These are phyloP conservation scores for Coleophora deauratella DNA, from an alignment of 2,888 invertebrate species.

Conservation along the genomic window DNA sequence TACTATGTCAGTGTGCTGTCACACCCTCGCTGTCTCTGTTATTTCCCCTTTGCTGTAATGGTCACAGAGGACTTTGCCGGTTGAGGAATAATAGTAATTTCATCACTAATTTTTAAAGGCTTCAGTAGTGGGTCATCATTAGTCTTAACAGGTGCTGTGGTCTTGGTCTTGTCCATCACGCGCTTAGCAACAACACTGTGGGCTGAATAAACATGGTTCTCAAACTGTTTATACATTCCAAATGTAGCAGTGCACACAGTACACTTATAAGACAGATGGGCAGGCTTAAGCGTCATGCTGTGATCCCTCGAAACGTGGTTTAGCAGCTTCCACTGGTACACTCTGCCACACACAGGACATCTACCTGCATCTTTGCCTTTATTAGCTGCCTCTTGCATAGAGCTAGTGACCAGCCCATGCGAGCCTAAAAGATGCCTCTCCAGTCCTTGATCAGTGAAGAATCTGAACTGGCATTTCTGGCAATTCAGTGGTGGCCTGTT, in stretches of 20 bases:
- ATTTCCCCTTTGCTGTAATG: slow-evolving; percentile 66
- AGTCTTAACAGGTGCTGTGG: slow-evolving; percentile 36
- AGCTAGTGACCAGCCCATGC: slow-evolving; percentile 95
- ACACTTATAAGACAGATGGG: slow-evolving; percentile 95
- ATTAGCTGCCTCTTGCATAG: slow-evolving; percentile 97
- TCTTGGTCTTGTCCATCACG: slow-evolving; percentile 84
- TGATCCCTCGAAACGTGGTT: slow-evolving; percentile 96
- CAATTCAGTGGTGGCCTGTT: slow-evolving; percentile 95
- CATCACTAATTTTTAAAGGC: slow-evolving; percentile 91
- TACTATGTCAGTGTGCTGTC: slow-evolving; percentile 26
- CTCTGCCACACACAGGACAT: slow-evolving; percentile 95
- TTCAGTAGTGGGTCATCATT: slow-evolving; percentile 81
- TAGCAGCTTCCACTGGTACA: slow-evolving; percentile 85
- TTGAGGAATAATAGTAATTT: slow-evolving; percentile 94
- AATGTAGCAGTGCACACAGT: slow-evolving; percentile 96
- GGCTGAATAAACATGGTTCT: slow-evolving; percentile 95
- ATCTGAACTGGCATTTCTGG: slow-evolving; percentile 95
- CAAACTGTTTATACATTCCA: slow-evolving; percentile 96
- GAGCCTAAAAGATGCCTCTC: slow-evolving; percentile 96
- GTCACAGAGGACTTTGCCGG: slow-evolving; percentile 76
- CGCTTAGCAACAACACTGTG: slow-evolving; percentile 94
- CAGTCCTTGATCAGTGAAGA: slow-evolving; percentile 97
- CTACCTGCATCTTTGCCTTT: slow-evolving; percentile 95
- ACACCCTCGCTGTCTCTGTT: slow-evolving; percentile 38
- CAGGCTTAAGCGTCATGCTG: slow-evolving; percentile 93